These are phyloP conservation scores for Ceratina japonica DNA, from an alignment of 1,140 invertebrate species.

Conservation along the genomic window DNA sequence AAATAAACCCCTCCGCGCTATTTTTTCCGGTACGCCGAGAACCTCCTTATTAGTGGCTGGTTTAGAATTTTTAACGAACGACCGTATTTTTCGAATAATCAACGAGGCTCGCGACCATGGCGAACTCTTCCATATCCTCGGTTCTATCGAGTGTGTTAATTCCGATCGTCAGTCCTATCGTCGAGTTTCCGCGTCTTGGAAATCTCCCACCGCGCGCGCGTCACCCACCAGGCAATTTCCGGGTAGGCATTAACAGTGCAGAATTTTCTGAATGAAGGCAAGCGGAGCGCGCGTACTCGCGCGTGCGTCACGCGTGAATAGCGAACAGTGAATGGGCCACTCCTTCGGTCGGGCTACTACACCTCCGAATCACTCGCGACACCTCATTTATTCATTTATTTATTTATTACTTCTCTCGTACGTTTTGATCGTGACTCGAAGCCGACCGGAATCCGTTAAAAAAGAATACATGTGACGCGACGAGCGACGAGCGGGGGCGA, in stretches of 20 bases:
- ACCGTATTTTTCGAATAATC: neutral
- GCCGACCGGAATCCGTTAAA: neutral
- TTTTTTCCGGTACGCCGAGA: too few relatives aligned
- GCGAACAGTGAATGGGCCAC: constrained; percentile 8
- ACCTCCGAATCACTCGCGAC: constrained; percentile 16
- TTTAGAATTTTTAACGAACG: neutral
- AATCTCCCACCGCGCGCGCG: constrained; percentile 27
- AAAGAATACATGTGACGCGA: neutral
- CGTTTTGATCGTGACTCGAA: constrained; percentile 46
- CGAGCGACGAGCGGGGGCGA: constrained; percentile 4
- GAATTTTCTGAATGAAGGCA: constrained; percentile 66
- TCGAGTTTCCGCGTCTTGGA: constrained; percentile 14
- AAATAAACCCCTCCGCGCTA: neutral
- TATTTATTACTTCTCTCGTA: too few relatives aligned
- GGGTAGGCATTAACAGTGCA: constrained; percentile 39
- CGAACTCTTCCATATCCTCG: neutral
- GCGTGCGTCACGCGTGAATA: constrained; percentile 58
- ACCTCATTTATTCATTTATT: neutral
- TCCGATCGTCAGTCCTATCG: too few relatives aligned
- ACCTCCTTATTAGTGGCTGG: too few relatives aligned
- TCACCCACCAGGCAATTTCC: constrained; percentile 24
- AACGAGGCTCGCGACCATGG: too few relatives aligned
- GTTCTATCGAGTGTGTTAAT: neutral
- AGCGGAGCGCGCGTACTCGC: constrained; percentile 19
- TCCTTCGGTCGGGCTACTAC: constrained; percentile 10